A percentile compares a stretch with the other conserved stretches of the same genome.
These are phyloP conservation scores for Gryllus longicercus DNA, from an alignment of 2,888 invertebrate species.

Conservation along the genomic window DNA sequence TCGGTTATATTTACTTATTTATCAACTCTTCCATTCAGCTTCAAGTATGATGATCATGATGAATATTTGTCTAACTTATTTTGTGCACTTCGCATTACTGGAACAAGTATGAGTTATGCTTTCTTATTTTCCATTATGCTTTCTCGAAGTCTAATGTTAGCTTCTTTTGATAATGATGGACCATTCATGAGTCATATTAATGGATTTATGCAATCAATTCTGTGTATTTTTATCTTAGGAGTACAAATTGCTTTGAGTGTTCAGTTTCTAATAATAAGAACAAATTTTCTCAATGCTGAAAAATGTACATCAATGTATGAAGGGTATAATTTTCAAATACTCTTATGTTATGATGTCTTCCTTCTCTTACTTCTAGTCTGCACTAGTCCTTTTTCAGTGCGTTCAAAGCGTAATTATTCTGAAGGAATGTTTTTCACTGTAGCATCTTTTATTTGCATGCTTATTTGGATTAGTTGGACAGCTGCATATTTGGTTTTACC, in stretches of 20 bases:
- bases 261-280: constrained; percentile 46
- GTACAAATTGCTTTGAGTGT: constrained; percentile 45
- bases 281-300: constrained; percentile 51
- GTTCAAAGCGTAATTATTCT: constrained; percentile 63
- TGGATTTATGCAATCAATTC: constrained; percentile 60
- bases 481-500: constrained; percentile 51
- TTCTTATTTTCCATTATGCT: constrained; percentile 62
- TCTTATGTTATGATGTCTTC: constrained; percentile 60
- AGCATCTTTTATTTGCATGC: constrained; percentile 53
- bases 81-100: constrained; percentile 57
- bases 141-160: constrained; percentile 61
- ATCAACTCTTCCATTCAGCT: constrained; percentile 48
- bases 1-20: constrained; percentile 48
- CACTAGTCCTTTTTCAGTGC: constrained; percentile 59
- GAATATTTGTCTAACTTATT: constrained; percentile 41
- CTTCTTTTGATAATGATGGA: constrained; percentile 61
- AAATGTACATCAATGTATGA: constrained; percentile 52
- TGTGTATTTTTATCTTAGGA: constrained; percentile 56
- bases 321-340: constrained; percentile 51
- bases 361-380: constrained; percentile 56
- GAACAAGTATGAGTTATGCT: constrained; percentile 59
- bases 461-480: constrained; percentile 62
- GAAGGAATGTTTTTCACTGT: constrained; percentile 55
- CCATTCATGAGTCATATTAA: constrained; percentile 65
- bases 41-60: constrained; percentile 42